A percentile compares a stretch with the other conserved stretches of the same genome.
Evolutionary conservation across 2,797 vertebrate genomes (phyloP).

Genomic region (Enteromius anoplus): DNA sequence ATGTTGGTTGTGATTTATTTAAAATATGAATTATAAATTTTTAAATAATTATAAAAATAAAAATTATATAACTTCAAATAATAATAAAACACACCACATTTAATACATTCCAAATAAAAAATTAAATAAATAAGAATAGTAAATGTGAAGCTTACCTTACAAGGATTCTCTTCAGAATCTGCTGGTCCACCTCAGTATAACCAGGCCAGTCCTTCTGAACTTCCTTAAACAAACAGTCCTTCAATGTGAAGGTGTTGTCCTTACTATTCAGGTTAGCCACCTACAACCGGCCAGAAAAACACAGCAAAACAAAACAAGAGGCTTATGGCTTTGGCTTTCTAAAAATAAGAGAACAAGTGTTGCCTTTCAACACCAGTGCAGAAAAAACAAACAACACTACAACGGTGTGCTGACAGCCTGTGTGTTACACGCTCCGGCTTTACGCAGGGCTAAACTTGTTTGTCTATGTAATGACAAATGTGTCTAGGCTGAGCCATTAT

Average conservation of each 20-base stretch:
- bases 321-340: slow-evolving; percentile 3
- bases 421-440: not conserved
- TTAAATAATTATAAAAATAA: too few species aligned
- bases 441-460: not conserved
- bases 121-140: too few species aligned
- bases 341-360: slow-evolving; percentile 3
- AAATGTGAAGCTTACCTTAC: slow-evolving; percentile 78
- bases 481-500: not conserved
- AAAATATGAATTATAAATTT: too few species aligned
- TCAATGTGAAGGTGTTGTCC: slow-evolving; percentile 93
- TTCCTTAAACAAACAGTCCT: slow-evolving; percentile 90
- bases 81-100: too few species aligned
- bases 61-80: too few species aligned
- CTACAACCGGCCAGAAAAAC: slow-evolving; percentile 69
- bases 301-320: slow-evolving; percentile 5
- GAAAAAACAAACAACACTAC: slow-evolving; percentile 10
- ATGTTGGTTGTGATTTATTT: too few species aligned
- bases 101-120: too few species aligned
- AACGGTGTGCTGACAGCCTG: not conserved
- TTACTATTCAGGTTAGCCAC: slow-evolving; percentile 89
- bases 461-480: slow-evolving; percentile 1
- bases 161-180: slow-evolving; percentile 91
- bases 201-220: slow-evolving; percentile 97
- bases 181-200: slow-evolving; percentile 95
- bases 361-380: not conserved